Evolutionary conservation across 2,113 vertebrate species (phyloP).

Genomic region (Cochlearius cochlearius): DNA sequence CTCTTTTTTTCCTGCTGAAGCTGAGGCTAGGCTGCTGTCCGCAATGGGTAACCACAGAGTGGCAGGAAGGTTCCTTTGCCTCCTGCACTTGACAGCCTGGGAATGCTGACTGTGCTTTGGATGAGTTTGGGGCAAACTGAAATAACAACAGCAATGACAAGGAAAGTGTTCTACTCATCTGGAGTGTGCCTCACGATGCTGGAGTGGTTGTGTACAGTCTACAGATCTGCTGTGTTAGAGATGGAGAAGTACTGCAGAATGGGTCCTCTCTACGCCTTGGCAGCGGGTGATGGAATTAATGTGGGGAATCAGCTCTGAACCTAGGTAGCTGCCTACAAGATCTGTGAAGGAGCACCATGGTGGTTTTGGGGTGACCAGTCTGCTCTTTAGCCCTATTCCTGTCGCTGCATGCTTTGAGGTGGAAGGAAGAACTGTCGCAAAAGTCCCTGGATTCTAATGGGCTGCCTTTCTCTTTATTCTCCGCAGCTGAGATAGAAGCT

Average conservation of each 20-base stretch:
- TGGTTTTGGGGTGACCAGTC: neutral
- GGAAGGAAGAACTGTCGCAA: neutral
- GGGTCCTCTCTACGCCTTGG: neutral
- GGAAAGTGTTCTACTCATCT: neutral
- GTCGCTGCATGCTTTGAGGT: neutral
- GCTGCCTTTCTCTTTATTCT: neutral
- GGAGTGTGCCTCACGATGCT: rapidly evolving
- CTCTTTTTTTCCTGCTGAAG: neutral
- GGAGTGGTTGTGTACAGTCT: neutral
- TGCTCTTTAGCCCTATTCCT: neutral
- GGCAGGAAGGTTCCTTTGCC: neutral
- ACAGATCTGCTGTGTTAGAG: neutral
- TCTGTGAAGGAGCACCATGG: neutral
- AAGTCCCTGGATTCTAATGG: neutral
- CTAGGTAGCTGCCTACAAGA: neutral
- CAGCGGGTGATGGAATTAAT: neutral
- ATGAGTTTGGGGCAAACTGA: neutral
- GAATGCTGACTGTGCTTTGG: neutral
- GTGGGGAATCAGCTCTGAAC: neutral
- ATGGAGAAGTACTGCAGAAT: neutral
- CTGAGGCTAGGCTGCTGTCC: neutral
- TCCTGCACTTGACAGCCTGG: neutral
- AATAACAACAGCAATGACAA: neutral
- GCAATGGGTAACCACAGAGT: neutral
- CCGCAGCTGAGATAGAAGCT: slow-evolving; percentile 72